Conservation (phyloP, 2,113 vertebrate genomes). For the Agapornis roseicollis region DNA sequence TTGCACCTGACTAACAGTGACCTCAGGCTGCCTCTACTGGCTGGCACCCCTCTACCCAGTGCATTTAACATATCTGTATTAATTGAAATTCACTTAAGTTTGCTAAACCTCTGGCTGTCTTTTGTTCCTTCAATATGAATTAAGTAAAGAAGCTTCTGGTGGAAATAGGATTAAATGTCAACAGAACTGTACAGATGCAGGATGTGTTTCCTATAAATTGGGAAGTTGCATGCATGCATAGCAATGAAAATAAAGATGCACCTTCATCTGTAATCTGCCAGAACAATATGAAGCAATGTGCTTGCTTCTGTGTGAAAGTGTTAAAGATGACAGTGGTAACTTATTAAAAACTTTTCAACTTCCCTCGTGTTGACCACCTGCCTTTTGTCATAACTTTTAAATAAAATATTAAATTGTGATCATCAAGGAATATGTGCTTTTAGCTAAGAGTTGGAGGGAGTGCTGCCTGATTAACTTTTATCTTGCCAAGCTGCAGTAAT, state of each 20-base stretch:
- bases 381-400: background rate
- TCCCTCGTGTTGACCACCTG: background rate
- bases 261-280: background rate
- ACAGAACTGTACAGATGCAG: background rate
- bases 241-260: background rate
- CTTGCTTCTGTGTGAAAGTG: background rate
- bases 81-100: background rate
- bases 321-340: background rate
- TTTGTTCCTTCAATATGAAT: background rate
- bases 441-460: background rate
- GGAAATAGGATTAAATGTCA: background rate
- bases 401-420: background rate
- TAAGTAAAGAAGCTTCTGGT: background rate
- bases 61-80: background rate
- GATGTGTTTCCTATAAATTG: background rate
- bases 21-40: slow-evolving; percentile 12
- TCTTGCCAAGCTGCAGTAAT: background rate
- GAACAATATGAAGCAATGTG: background rate
- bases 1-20: background rate
- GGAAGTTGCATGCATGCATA: background rate
- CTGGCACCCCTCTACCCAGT: background rate
- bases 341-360: background rate
- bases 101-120: background rate
- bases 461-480: background rate
- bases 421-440: background rate